Base-by-base conservation (phyloP, 2,797 vertebrate species). In the Cossypha caffra region DNA sequence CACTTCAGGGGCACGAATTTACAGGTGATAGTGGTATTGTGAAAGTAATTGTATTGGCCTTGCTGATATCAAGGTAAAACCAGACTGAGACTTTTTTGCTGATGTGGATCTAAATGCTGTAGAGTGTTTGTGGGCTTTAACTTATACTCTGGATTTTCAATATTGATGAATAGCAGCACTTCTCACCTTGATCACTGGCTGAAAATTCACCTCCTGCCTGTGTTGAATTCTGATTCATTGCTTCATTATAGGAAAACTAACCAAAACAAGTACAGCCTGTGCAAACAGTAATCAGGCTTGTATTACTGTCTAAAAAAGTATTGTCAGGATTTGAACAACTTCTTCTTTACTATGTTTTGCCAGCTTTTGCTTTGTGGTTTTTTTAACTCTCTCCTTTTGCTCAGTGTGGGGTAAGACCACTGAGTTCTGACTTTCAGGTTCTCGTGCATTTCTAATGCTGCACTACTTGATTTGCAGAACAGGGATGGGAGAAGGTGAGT, bases 361-460 rank as follows among this genome's bases (percentile, higher is more conserved):
- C 28, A 74, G 52, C 55, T 85, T 84, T 75, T 69, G 24, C 52
- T 25, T 33, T 33, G 47, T 80, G 48, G 28, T 84, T 87, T 26
- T 69, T 92, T 83, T 95, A 87, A 50, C 85, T 93, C 33, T 42
- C 8, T 59, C 37, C n/a, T 57, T 69, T 61, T 59, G 54, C 38
- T 66, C 76, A 37, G 51, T 69, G 42, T 59, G 42, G 72, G 69
- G 43, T 95, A 63, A 92, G 94, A 76, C 21, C 35, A 25, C 68
- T 73, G 72, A 93, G 85, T 88, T 86, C 69, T 88, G 69, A 71
- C 88, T 90, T 93, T 17, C 57, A 95, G 72, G 20, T 94, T 94
- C 50, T 92, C 7, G 0, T 77, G 72, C 37, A 12, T 78, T 90
- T 86, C 63, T 96, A 82, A 29, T 0, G 19, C 85, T 88, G 75